These are phyloP conservation scores for Turnix velox DNA, from an alignment of 2,113 vertebrate genomes.

Conservation along the genomic window DNA sequence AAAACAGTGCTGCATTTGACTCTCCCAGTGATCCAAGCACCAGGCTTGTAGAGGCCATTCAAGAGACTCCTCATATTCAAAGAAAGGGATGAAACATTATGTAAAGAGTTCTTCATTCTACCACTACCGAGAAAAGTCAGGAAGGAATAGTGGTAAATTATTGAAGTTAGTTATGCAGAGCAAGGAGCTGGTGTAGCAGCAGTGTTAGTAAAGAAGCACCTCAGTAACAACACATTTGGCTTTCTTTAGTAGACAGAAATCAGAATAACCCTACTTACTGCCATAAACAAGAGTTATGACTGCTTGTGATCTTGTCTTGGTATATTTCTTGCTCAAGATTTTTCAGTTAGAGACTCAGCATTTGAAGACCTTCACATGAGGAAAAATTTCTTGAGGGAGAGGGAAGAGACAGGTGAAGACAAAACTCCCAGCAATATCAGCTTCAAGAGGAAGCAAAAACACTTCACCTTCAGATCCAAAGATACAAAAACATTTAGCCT, in stretches of 20 bases:
- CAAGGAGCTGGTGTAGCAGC: neutral
- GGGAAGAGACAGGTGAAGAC: neutral
- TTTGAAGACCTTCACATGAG: neutral
- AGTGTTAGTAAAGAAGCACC: neutral
- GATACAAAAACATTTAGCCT: neutral
- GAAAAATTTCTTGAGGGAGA: neutral
- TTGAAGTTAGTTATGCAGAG: neutral
- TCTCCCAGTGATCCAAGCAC: neutral
- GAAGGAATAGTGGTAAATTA: neutral
- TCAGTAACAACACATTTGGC: neutral
- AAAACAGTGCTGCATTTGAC: neutral
- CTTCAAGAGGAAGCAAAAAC: neutral
- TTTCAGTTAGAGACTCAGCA: neutral
- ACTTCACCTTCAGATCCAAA: neutral
- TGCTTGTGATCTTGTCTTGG: neutral
- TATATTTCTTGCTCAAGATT: neutral
- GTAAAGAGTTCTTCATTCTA: neutral
- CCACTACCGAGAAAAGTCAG: neutral
- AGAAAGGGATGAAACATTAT: neutral
- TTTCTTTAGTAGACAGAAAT: neutral
- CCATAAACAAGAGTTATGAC: neutral
- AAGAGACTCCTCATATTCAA: neutral
- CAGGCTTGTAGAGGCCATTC: neutral
- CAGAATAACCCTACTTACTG: neutral
- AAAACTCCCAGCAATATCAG: neutral